These are phyloP conservation scores for Argyra leucocephala DNA, from an alignment of 2,888 invertebrate genomes.

Conservation along the genomic window DNA sequence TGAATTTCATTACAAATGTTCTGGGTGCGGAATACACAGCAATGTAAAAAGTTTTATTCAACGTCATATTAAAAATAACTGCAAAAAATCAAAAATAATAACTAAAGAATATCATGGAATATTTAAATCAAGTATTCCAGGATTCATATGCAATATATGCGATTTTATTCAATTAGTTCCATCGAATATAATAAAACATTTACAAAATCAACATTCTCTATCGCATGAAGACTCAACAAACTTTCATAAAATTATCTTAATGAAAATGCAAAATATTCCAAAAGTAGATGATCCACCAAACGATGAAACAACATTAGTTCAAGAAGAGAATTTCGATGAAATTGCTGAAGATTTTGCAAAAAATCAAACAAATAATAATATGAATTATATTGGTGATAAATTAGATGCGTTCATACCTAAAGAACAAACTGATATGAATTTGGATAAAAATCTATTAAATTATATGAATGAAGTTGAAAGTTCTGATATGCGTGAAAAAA, in stretches of 20 bases:
- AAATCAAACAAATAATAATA: background rate
- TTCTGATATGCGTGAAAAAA: background rate
- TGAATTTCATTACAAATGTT: conserved; percentile 61
- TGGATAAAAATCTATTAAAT: conserved; percentile 18
- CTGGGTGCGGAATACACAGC: conserved; percentile 44
- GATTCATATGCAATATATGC: conserved; percentile 61
- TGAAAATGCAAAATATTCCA: conserved; percentile 23
- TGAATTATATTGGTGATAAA: conserved; percentile 15
- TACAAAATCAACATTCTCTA: conserved; percentile 40
- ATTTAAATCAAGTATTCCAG: conserved; percentile 29
- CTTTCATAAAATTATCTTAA: conserved; percentile 23
- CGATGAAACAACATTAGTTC: conserved; percentile 12
- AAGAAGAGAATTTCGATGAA: background rate
- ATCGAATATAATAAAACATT: conserved; percentile 54
- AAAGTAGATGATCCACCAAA: conserved; percentile 17
- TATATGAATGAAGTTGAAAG: conserved; percentile 17
- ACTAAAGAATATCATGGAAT: conserved; percentile 14
- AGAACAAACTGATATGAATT: conserved; percentile 17
- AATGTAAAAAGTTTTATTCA: conserved; percentile 19
- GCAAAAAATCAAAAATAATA: conserved; percentile 18
- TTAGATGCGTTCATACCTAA: conserved; percentile 16
- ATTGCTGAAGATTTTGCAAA: background rate
- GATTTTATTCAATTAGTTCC: conserved; percentile 61
- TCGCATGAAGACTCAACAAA: conserved; percentile 21
- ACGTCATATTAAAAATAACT: conserved; percentile 22